A percentile compares a stretch with the other conserved stretches of the same genome.
phyloP scores from a whole-genome alignment of 2,888 invertebrate genomes.

The Lypha dubia region DNA sequence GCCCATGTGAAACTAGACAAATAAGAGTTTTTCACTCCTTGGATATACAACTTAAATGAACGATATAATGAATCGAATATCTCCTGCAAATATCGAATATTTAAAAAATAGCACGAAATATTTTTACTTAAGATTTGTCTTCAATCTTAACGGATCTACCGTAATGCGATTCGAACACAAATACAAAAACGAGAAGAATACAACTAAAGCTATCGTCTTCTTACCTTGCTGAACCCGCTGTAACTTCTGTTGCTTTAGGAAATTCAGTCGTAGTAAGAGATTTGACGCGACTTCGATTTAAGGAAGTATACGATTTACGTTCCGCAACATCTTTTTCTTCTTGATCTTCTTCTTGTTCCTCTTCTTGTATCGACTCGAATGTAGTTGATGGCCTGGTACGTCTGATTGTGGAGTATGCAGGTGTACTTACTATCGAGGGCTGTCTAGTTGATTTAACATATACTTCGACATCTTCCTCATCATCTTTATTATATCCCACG shows the following conservation, averaged over 20 bases:
- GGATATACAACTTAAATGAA: no score
- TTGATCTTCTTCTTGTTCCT: slow-evolving; percentile 68
- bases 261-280: slow-evolving; percentile 72
- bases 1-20: no score
- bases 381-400: slow-evolving; percentile 86
- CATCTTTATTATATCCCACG: slow-evolving; percentile 60
- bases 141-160: no score
- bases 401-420: slow-evolving; percentile 89
- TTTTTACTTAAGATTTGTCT: no score
- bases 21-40: no score
- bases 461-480: slow-evolving; percentile 57
- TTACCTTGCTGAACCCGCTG: slow-evolving; percentile 76
- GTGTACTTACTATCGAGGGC: slow-evolving; percentile 80
- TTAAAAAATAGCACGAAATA: no score
- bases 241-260: slow-evolving; percentile 55
- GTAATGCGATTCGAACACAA: no score
- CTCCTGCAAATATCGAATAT: no score
- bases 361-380: slow-evolving; percentile 58
- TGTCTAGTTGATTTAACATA: slow-evolving; percentile 72
- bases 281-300: slow-evolving; percentile 78
- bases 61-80: no score
- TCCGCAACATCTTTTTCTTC: slow-evolving; percentile 64
- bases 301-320: slow-evolving; percentile 77
- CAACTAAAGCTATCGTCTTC: no score
- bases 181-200: no score